Evolutionary conservation across 1,140 invertebrate genomes (phyloP).

Genomic region (Meloidogyne hapla): DNA sequence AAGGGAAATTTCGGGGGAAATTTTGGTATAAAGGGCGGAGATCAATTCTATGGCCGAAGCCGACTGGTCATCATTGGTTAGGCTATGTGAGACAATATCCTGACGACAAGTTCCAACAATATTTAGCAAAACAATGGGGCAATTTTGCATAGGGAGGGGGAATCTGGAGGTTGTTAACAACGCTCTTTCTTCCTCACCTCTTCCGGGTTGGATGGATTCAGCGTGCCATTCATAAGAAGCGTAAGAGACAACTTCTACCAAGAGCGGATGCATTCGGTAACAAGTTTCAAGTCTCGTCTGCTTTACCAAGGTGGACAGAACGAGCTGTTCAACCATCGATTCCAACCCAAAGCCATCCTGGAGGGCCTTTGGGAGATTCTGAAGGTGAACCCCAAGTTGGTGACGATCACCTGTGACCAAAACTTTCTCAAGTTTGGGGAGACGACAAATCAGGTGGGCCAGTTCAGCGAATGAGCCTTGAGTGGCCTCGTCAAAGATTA

Average conservation of each 20-base stretch:
- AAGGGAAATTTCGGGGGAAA: not conserved
- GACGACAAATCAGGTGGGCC: not conserved
- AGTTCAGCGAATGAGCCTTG: not conserved
- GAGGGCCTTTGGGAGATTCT: not conserved
- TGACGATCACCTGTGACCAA: slow-evolving; percentile 3
- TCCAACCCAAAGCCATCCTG: not conserved
- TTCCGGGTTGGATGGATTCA: not conserved
- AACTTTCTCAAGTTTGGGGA: not conserved
- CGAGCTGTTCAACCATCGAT: not conserved
- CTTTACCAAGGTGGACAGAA: not conserved
- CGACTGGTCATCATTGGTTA: not conserved
- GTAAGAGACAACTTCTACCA: not conserved
- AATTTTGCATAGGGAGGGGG: not conserved
- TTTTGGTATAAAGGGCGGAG: not conserved
- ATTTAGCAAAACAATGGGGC: not conserved
- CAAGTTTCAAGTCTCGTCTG: not conserved
- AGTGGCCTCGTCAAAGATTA: slow-evolving; percentile 3
- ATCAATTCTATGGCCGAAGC: not conserved
- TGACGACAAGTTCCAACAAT: not conserved
- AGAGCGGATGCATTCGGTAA: slow-evolving; percentile 1
- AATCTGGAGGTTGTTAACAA: not conserved
- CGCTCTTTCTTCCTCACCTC: not conserved
- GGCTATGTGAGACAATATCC: not conserved
- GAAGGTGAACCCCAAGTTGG: not conserved
- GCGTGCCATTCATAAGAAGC: not conserved